Percentiles rank a stretch among this genome's conserved stretches.
Conservation (phyloP, 2,113 vertebrate species). For the Otocyon megalotis region DNA sequence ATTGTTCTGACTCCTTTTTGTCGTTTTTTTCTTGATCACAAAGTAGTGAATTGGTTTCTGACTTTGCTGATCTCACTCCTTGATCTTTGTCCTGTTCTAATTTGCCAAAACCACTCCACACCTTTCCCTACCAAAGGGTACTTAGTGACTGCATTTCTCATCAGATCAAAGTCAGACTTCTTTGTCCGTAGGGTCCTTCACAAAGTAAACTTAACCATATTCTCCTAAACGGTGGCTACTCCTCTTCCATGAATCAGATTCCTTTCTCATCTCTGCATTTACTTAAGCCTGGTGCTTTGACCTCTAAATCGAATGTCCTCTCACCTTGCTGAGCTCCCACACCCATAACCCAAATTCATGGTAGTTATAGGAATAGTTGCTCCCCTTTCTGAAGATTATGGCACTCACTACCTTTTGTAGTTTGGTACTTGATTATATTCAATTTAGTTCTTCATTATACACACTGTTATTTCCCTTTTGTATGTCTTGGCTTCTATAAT, state of each 20-base stretch:
- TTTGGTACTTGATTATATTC: background rate
- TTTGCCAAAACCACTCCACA: background rate
- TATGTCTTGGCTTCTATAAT: background rate
- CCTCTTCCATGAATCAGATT: background rate
- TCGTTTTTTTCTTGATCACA: background rate
- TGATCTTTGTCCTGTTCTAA: background rate
- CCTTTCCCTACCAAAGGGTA: background rate
- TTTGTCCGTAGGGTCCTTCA: background rate
- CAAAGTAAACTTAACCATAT: background rate
- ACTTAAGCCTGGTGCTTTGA: background rate
- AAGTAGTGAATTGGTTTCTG: background rate
- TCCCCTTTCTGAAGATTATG: background rate
- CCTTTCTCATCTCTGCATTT: background rate
- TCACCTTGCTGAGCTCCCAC: background rate
- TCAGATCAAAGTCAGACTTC: background rate
- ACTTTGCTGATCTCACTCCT: background rate
- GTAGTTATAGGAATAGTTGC: background rate
- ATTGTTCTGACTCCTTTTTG: background rate
- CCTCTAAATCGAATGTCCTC: fast-evolving
- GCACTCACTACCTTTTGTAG: background rate
- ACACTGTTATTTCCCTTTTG: background rate
- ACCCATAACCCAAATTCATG: background rate
- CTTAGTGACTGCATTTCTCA: background rate
- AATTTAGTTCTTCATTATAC: background rate
- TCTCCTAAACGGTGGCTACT: background rate